Percentiles rank a stretch among this genome's conserved stretches.
These are phyloP conservation scores for Chanos chanos DNA, from an alignment of 2,797 vertebrate species.

Conservation along the genomic window DNA sequence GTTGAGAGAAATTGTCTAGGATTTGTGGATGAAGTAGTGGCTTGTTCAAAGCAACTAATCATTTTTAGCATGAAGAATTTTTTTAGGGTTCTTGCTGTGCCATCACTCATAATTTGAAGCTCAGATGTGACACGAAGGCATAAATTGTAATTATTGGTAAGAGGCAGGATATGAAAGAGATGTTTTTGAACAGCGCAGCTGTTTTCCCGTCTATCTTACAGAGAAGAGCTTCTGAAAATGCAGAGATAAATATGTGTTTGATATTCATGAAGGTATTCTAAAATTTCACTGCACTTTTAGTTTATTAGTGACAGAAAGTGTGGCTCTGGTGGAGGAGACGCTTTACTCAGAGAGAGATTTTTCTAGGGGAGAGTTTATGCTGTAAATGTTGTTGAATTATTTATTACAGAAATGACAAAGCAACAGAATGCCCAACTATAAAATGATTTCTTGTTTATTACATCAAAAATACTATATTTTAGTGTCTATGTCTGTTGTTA, in stretches of 20 bases:
- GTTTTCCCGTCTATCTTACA: no score
- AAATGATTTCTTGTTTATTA: no score
- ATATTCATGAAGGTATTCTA: slow-evolving; percentile 3
- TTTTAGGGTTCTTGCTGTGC: slow-evolving; percentile 39
- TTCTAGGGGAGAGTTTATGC: no score
- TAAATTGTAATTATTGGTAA: slow-evolving; percentile 32
- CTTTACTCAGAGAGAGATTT: no score
- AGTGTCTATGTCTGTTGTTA: no score
- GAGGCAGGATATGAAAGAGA: slow-evolving; percentile 30
- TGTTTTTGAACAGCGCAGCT: slow-evolving; percentile 6
- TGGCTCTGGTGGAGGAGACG: no score
- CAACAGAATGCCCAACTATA: no score
- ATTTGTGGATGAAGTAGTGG: slow-evolving; percentile 50
- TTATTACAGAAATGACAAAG: no score
- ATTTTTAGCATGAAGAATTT: slow-evolving; percentile 54
- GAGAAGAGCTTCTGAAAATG: no score
- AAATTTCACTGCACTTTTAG: slow-evolving; percentile 30
- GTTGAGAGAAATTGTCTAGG: no score
- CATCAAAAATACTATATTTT: no score
- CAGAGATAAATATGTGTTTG: background rate
- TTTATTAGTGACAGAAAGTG: slow-evolving; percentile 40
- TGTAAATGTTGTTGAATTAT: background rate
- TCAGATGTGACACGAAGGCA: slow-evolving; percentile 38
- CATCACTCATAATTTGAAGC: slow-evolving; percentile 50
- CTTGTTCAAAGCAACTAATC: slow-evolving; percentile 51